Conservation (phyloP, 1,140 invertebrate species). For the Zaprionus gabonicus region DNA sequence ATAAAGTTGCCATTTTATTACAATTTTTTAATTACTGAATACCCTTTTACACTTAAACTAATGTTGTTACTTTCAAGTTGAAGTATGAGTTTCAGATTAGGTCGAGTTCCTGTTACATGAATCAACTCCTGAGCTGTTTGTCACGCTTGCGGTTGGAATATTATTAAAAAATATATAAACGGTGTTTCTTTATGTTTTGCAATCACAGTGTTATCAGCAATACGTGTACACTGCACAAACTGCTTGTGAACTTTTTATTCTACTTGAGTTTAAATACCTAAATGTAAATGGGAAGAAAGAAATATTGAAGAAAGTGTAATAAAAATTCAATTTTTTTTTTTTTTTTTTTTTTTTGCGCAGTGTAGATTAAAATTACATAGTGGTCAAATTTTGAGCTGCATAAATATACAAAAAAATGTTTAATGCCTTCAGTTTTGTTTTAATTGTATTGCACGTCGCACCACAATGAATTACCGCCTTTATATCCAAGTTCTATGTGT, state of each 20-base stretch:
- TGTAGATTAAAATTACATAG: not conserved
- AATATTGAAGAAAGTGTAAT: no score
- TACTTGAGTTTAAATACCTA: no score
- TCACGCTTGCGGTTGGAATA: not conserved
- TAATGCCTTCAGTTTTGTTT: not conserved
- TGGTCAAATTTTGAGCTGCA: not conserved
- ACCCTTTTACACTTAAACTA: not conserved
- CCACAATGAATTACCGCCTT: not conserved
- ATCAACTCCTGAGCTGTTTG: not conserved
- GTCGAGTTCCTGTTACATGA: not conserved
- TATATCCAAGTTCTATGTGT: not conserved
- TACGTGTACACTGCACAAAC: not conserved
- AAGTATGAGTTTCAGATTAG: not conserved
- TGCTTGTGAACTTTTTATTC: no score
- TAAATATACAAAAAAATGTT: not conserved
- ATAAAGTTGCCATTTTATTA: conserved; percentile 35
- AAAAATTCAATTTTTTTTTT: no score
- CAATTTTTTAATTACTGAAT: conserved; percentile 1
- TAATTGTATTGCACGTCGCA: not conserved
- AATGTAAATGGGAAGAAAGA: no score
- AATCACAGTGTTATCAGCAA: not conserved
- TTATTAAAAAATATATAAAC: not conserved
- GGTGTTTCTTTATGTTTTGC: not conserved
- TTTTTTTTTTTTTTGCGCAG: not conserved
- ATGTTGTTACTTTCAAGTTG: not conserved